phyloP scores from a whole-genome alignment of 2,888 invertebrate species.

The Marronus borbonicus region DNA sequence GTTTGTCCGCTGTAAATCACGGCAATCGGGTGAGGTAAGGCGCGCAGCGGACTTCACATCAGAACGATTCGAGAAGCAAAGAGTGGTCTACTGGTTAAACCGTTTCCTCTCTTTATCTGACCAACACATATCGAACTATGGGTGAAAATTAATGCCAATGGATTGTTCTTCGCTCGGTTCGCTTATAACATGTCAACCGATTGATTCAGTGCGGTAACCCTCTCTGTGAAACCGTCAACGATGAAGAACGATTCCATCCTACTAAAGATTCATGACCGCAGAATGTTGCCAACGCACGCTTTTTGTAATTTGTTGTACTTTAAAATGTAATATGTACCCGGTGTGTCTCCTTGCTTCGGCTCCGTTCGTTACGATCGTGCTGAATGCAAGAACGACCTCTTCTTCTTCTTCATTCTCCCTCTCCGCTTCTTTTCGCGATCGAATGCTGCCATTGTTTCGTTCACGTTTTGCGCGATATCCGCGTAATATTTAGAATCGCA shows the following conservation, averaged over 20 bases:
- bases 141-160: conserved; percentile 45
- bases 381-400: conserved; percentile 28
- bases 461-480: conserved; percentile 43
- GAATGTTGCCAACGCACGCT: conserved; percentile 57
- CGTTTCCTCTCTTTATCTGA: conserved; percentile 33
- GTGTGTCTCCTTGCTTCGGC: conserved; percentile 38
- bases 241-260: conserved; percentile 58
- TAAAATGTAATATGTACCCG: conserved; percentile 53
- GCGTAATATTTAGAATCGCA: conserved; percentile 46
- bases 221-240: conserved; percentile 57
- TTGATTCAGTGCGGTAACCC: conserved; percentile 59
- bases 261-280: conserved; percentile 58
- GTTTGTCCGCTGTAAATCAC: conserved; percentile 69
- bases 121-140: conserved; percentile 38
- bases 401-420: conserved; percentile 10
- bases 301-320: conserved; percentile 58
- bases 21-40: conserved; percentile 57
- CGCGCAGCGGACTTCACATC: conserved; percentile 56
- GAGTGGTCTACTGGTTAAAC: conserved; percentile 34
- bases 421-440: conserved; percentile 30
- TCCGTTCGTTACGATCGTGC: conserved; percentile 21
- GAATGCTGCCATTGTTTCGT: conserved; percentile 46
- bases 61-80: conserved; percentile 50
- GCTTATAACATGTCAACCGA: conserved; percentile 57
- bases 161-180: conserved; percentile 48